Conservation (phyloP, 2,113 vertebrate genomes). For the Ibidorhyncha struthersii region DNA sequence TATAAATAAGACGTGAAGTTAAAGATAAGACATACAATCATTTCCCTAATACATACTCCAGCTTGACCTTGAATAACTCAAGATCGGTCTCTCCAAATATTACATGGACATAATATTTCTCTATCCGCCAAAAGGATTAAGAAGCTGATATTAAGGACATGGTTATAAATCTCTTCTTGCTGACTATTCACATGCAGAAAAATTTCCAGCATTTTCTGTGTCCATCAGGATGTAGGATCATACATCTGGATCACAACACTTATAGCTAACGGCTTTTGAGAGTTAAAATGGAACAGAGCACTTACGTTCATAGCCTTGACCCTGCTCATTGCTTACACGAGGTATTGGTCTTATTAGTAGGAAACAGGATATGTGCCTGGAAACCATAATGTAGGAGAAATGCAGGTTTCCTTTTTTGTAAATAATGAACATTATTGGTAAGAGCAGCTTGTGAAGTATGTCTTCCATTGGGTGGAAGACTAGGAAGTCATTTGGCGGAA, state of each 20-base stretch:
- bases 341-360: neutral
- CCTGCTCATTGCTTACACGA: neutral
- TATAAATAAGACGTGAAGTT: constrained; percentile 13
- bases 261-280: neutral
- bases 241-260: neutral
- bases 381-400: neutral
- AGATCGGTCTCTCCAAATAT: neutral
- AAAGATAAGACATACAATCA: neutral
- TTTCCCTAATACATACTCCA: neutral
- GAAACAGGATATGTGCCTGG: neutral
- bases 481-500: neutral
- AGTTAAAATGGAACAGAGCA: neutral
- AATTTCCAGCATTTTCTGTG: neutral
- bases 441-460: neutral
- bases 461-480: neutral
- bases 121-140: neutral
- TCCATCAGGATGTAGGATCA: neutral
- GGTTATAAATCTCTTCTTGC: neutral
- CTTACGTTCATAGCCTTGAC: neutral
- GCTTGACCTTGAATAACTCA: constrained; percentile 26
- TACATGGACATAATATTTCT: neutral
- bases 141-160: neutral
- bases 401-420: neutral
- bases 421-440: neutral
- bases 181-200: neutral